Conservation (phyloP, 2,888 invertebrate genomes). For the Linnaemya vulpina region DNA sequence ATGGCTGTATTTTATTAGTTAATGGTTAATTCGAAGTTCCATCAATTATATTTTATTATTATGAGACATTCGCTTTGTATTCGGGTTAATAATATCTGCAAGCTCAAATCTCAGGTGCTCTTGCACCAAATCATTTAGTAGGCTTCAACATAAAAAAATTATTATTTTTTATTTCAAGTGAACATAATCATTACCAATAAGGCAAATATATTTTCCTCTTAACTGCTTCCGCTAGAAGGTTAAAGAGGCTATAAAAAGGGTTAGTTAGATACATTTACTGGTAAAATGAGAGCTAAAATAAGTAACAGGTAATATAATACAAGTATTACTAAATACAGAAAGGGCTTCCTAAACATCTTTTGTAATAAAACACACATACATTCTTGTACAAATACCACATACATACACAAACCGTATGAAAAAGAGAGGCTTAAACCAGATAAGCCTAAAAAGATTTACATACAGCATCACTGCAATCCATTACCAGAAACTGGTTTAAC, state of each 20-base stretch:
- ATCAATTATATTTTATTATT: too few species aligned
- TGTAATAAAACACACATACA: neutral
- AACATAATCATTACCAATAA: neutral
- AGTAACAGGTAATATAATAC: conserved; percentile 57
- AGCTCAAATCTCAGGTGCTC: too few species aligned
- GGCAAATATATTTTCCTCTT: neutral
- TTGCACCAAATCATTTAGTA: too few species aligned
- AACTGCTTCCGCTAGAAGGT: conserved; percentile 35
- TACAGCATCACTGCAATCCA: conserved; percentile 42
- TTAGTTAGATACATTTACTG: conserved; percentile 38
- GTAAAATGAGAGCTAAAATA: conserved; percentile 46
- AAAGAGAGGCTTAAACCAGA: conserved; percentile 39
- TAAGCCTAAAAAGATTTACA: conserved; percentile 16
- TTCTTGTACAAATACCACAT: too few species aligned
- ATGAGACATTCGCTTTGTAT: too few species aligned
- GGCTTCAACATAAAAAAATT: neutral
- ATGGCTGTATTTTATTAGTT: too few species aligned
- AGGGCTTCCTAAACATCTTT: conserved; percentile 60
- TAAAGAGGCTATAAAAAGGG: conserved; percentile 67
- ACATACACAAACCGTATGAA: neutral
- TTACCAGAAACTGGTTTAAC: conserved; percentile 49
- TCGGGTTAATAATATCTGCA: too few species aligned
- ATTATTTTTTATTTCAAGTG: neutral
- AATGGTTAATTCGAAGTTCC: too few species aligned
- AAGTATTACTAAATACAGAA: conserved; percentile 61